These are phyloP conservation scores for Drosophila rellima DNA, from an alignment of 2,888 invertebrate genomes.

Conservation along the genomic window DNA sequence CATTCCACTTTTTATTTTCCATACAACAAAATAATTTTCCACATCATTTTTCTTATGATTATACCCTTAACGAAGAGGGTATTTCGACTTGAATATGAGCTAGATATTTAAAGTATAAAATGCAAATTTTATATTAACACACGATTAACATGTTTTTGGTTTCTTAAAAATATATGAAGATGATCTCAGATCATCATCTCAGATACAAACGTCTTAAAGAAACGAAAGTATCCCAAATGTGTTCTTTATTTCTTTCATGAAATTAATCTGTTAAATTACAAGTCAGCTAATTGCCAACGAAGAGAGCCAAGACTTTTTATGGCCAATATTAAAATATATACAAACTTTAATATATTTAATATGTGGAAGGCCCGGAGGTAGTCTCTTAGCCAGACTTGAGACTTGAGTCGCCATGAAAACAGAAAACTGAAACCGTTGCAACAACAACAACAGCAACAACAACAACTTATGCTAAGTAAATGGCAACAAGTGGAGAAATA, in stretches of 20 bases:
- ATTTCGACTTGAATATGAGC: not conserved
- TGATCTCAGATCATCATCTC: not conserved
- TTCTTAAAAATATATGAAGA: not conserved
- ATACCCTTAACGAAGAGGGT: not conserved
- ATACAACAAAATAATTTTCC: slow-evolving; percentile 31
- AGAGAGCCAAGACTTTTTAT: slow-evolving; percentile 24
- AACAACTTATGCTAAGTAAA: slow-evolving; percentile 39
- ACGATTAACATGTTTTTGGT: not conserved
- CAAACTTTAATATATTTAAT: slow-evolving; percentile 40
- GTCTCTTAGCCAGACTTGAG: slow-evolving; percentile 13
- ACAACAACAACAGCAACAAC: slow-evolving; percentile 33
- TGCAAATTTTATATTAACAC: not conserved
- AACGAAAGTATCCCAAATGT: not conserved
- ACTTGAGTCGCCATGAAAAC: slow-evolving; percentile 18
- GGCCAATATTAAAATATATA: slow-evolving; percentile 34
- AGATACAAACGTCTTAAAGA: slow-evolving; percentile 11
- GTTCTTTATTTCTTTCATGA: slow-evolving; percentile 11
- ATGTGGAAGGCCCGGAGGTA: slow-evolving; percentile 22
- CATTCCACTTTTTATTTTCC: slow-evolving; percentile 23
- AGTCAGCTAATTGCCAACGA: slow-evolving; percentile 26
- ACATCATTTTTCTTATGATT: slow-evolving; percentile 16
- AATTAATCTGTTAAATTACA: slow-evolving; percentile 29
- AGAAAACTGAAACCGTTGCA: slow-evolving; percentile 12
- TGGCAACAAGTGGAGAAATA: slow-evolving; percentile 44
- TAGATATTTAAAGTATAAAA: not conserved